These are phyloP conservation scores for Euura saliciscinereae DNA, from an alignment of 1,140 invertebrate genomes.

Conservation along the genomic window DNA sequence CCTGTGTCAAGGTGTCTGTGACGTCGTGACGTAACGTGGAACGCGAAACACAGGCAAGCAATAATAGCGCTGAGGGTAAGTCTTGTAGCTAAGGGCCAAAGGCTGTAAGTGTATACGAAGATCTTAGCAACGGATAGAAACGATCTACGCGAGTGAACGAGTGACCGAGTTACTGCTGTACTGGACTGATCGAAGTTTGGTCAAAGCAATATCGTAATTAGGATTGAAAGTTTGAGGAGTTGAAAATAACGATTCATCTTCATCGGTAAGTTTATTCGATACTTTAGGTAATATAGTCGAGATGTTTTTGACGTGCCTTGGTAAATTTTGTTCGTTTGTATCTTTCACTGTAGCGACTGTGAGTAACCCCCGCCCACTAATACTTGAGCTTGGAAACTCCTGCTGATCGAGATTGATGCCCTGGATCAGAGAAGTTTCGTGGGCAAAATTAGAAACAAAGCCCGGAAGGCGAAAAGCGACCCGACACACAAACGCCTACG, in stretches of 20 bases:
- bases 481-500: background rate
- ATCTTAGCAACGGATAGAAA: background rate
- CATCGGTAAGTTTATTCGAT: background rate
- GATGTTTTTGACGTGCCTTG: background rate
- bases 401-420: background rate
- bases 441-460: conserved; percentile 7
- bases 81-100: background rate
- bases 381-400: background rate
- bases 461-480: conserved; percentile 2
- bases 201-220: too few species aligned
- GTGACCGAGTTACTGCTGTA: background rate
- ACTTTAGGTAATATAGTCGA: background rate
- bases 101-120: background rate
- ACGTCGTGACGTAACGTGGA: background rate
- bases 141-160: background rate
- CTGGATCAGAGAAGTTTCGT: conserved; percentile 1
- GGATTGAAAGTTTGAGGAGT: background rate
- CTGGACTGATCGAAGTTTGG: too few species aligned
- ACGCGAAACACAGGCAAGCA: background rate
- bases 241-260: conserved; percentile 1
- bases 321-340: background rate
- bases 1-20: background rate
- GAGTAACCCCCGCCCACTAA: background rate
- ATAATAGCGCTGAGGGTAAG: background rate
- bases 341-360: background rate